Percentiles rank a stretch among this genome's conserved stretches.
Evolutionary conservation across 2,113 vertebrate species (phyloP).

Genomic region (Rhynchomys soricoides): DNA sequence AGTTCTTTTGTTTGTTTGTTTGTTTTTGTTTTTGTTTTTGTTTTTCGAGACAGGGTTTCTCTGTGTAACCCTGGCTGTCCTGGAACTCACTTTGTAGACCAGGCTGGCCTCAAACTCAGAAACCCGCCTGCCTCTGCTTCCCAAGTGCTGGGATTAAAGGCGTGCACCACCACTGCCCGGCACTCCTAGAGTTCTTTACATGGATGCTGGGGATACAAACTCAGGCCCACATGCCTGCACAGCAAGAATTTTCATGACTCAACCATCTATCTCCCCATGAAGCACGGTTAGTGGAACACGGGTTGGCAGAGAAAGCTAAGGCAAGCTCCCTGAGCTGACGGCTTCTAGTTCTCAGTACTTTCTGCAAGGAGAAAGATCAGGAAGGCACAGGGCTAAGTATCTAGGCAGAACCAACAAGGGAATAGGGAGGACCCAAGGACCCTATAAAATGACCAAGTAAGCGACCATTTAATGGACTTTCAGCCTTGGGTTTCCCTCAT

Average conservation of each 20-base stretch:
- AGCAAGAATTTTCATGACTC: not conserved
- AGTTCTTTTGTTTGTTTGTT: too few species aligned
- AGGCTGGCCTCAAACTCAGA: too few species aligned
- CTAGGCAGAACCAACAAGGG: not conserved
- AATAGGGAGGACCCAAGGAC: not conserved
- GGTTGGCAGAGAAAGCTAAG: not conserved
- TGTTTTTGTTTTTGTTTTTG: too few species aligned
- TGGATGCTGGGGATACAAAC: not conserved
- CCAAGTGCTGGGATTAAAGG: too few species aligned
- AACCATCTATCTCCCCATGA: not conserved
- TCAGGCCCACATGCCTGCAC: not conserved
- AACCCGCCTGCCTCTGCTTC: too few species aligned
- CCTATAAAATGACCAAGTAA: not conserved
- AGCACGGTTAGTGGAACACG: not conserved
- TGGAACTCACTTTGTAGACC: too few species aligned
- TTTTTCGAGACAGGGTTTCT: too few species aligned
- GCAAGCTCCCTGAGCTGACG: not conserved
- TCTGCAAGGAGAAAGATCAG: not conserved
- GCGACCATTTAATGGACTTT: not conserved
- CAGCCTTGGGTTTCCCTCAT: not conserved
- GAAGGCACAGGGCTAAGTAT: not conserved
- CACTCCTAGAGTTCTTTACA: not conserved
- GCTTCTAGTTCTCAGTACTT: not conserved
- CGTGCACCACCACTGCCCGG: too few species aligned
- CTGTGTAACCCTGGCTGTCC: too few species aligned